phyloP scores from a whole-genome alignment of 2,113 vertebrate species.

The Aegotheles bennettii region DNA sequence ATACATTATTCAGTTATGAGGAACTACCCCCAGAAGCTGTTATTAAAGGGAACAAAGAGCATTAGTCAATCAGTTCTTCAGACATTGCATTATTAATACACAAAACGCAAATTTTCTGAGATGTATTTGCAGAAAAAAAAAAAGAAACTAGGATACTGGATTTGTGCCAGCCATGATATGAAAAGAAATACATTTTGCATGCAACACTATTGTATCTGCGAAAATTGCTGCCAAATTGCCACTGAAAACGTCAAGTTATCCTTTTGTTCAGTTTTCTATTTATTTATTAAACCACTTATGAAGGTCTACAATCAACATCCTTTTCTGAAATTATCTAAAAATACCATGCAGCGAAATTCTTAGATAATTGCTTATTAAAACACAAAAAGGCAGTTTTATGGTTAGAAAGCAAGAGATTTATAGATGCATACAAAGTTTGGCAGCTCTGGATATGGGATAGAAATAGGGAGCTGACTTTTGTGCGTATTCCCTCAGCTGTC shows the following conservation, averaged over 20 bases:
- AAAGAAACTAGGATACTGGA: background rate
- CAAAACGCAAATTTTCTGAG: background rate
- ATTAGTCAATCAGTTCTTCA: background rate
- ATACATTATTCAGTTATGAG: background rate
- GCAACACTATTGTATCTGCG: background rate
- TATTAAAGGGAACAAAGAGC: background rate
- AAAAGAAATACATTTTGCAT: constrained; percentile 21
- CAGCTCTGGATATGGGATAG: background rate
- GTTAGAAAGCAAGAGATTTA: background rate
- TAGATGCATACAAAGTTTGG: background rate
- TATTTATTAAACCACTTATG: constrained; percentile 23
- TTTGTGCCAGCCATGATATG: background rate
- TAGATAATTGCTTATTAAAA: constrained; percentile 18
- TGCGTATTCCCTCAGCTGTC: background rate
- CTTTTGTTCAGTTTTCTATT: constrained; percentile 19
- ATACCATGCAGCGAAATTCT: background rate
- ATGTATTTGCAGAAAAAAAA: background rate
- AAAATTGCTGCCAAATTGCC: background rate
- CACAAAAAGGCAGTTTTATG: background rate
- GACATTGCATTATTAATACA: background rate
- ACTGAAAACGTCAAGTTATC: background rate
- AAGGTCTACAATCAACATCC: background rate
- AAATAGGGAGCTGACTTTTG: background rate
- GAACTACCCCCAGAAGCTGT: background rate
- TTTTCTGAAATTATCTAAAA: constrained; percentile 13